Evolutionary conservation across 2,113 vertebrate species (phyloP).

Genomic region (Myiozetetes cayanensis): DNA sequence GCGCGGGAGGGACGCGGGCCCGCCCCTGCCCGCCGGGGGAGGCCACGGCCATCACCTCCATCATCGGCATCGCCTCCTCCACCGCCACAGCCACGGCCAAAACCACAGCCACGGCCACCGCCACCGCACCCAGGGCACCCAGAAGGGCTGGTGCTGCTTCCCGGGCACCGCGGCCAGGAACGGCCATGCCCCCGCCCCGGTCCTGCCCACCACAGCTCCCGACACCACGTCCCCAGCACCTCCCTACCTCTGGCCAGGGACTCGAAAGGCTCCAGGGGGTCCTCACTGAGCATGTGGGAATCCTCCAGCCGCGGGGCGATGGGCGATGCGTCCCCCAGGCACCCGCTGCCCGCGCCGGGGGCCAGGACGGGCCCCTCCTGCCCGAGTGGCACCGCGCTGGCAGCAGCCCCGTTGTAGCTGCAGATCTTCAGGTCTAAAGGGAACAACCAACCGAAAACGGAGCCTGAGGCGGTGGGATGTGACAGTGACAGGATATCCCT

Average conservation of each 20-base stretch:
- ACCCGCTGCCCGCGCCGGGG: constrained; percentile 47
- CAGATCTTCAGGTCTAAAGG: constrained; percentile 71
- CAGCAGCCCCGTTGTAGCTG: constrained; percentile 52
- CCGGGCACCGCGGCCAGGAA: background rate
- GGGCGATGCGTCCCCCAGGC: constrained; percentile 68
- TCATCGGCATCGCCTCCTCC: background rate
- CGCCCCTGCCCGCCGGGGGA: background rate
- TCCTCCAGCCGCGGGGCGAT: constrained; percentile 71
- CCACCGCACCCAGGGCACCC: background rate
- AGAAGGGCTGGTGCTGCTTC: background rate
- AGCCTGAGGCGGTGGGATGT: fast-evolving
- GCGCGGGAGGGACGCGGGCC: background rate
- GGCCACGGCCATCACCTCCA: background rate
- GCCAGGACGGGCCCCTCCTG: constrained; percentile 67
- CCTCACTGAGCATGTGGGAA: constrained; percentile 66
- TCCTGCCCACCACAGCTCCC: too few species aligned
- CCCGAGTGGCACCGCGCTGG: constrained; percentile 56
- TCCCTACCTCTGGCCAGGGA: constrained; percentile 68
- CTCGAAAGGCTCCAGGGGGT: constrained; percentile 75
- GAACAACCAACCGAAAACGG: fast-evolving
- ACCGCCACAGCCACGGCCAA: too few species aligned
- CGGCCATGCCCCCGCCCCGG: background rate
- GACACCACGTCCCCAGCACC: fast-evolving
- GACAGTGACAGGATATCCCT: fast-evolving
- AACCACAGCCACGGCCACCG: too few species aligned